Base-by-base conservation (phyloP, 2,113 vertebrate genomes). In the Aldabrachelys gigantea region DNA sequence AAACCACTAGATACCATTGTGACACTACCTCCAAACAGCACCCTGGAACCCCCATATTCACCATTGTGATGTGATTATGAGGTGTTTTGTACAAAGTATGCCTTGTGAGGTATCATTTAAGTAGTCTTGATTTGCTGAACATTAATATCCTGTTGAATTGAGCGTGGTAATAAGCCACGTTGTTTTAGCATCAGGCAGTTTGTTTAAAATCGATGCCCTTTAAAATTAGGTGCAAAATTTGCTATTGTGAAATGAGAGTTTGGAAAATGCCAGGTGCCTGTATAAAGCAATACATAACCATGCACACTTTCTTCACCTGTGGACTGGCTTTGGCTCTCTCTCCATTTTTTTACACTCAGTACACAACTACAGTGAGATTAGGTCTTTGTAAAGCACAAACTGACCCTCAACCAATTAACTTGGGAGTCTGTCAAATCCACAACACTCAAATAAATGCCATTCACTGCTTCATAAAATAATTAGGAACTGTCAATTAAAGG, bases 251-350 rank as follows among this genome's bases (percentile, higher is more conserved):
- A 91, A 69, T 7, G 54, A 47, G 24, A 75, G 80, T 75, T n/a
- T 75, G 69, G n/a, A 24, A 75, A 75, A 41, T 75, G 69, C n/a
- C 41, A 35, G n/a, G 17, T 75, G 19, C 22, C 10, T 22, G 22
- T 41, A 21, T 41, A 29, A 79, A 80, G 56, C 44, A 84, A 84
- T 82, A 21, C 53, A 13, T 2, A 10, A 75, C 29, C 24, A 12
- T 1, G 22, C 24, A 21, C 19, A 21, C 38, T 89, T 41, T 54
- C 85, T 69, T 47, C 50, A 3, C 5, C 49, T 19, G 0, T 6
- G 41, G 80, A 54, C 0, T 1, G 44, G 3, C 19, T 75, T 22
- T 38, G 38, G 29, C 29, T 0, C 2, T 0, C 38, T 82, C 47
- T 22, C 44, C 82, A 8, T 49, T 21, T 44, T 12, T 1, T 50